These are phyloP conservation scores for Ctenoplectra terminalis DNA, from an alignment of 1,140 invertebrate genomes.

Conservation along the genomic window DNA sequence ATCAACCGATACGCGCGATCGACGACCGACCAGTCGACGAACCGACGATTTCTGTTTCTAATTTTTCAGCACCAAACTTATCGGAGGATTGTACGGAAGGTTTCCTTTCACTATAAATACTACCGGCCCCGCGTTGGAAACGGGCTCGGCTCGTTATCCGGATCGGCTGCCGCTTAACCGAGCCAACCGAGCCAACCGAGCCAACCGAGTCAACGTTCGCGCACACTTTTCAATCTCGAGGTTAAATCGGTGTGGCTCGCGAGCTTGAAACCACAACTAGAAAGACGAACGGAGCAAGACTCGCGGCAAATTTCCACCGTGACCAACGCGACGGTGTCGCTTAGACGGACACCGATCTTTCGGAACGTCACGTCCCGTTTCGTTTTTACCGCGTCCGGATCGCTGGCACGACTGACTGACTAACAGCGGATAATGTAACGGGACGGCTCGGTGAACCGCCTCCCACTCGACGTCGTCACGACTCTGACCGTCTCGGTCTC, in stretches of 20 bases:
- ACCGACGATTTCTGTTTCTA: not conserved
- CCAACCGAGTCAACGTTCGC: conserved; percentile 6
- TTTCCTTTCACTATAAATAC: not conserved
- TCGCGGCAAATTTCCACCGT: not conserved
- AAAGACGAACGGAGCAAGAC: not conserved
- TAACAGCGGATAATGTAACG: conserved; percentile 80
- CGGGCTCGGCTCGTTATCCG: not conserved
- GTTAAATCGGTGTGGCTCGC: no score
- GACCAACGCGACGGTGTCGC: not conserved
- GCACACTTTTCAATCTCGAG: not conserved
- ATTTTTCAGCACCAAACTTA: not conserved
- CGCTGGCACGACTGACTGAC: conserved; percentile 77
- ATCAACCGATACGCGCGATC: not conserved
- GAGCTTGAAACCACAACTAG: not conserved
- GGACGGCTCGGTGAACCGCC: conserved; percentile 71
- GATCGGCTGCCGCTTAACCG: conserved; percentile 11
- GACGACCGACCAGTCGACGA: not conserved
- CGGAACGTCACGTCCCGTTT: not conserved
- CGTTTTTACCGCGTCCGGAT: conserved; percentile 63
- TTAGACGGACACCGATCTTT: not conserved
- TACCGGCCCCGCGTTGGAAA: not conserved
- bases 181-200: no score
- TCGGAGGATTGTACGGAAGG: not conserved
- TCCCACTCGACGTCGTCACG: conserved; percentile 69
- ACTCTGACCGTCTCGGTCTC: conserved; percentile 54